A percentile compares a stretch with the other conserved stretches of the same genome.
phyloP scores from a whole-genome alignment of 2,113 vertebrate species.

The Ellobius talpinus region DNA sequence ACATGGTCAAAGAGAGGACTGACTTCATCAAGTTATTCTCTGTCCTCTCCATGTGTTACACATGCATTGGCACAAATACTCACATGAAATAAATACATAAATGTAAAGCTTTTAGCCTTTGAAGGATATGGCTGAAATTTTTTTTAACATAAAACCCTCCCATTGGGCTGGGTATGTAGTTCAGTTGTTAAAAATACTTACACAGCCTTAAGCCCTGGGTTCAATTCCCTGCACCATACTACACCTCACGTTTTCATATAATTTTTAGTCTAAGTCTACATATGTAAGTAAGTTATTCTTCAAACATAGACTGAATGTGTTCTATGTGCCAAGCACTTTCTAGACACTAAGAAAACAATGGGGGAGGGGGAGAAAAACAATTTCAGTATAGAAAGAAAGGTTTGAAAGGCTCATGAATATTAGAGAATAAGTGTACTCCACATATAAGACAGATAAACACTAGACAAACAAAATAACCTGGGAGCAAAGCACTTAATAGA shows the following conservation, averaged over 20 bases:
- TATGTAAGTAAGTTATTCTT: constrained; percentile 33
- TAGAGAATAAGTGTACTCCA: not conserved
- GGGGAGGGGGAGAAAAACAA: not conserved
- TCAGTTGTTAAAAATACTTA: not conserved
- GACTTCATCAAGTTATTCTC: not conserved
- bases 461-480: not conserved
- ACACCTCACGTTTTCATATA: not conserved
- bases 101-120: not conserved
- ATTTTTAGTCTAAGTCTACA: constrained; percentile 43
- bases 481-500: not conserved
- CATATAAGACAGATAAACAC: not conserved
- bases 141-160: constrained; percentile 17
- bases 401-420: not conserved
- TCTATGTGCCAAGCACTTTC: not conserved
- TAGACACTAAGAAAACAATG: not conserved
- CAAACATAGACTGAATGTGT: not conserved
- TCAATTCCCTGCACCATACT: not conserved
- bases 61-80: not conserved
- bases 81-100: not conserved
- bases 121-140: not conserved
- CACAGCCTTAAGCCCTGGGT: not conserved
- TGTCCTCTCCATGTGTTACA: not conserved
- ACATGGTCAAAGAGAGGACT: not conserved
- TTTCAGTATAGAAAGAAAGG: not conserved
- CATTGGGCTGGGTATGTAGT: not conserved